These are phyloP conservation scores for Heteronetta atricapilla DNA, from an alignment of 2,113 vertebrate genomes.

Conservation along the genomic window DNA sequence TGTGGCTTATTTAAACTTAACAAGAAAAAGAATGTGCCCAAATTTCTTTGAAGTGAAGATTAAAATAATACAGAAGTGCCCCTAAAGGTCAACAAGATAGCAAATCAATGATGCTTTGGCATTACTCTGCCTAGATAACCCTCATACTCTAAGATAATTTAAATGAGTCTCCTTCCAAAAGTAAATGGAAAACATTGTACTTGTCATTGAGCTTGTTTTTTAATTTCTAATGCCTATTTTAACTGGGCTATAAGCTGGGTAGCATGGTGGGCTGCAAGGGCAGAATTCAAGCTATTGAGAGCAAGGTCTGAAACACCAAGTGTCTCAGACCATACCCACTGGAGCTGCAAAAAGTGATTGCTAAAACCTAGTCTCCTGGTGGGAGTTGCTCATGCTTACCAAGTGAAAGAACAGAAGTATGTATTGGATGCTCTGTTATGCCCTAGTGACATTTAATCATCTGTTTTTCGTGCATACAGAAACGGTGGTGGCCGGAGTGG, in stretches of 20 bases:
- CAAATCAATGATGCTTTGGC: background rate
- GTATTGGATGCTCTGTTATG: background rate
- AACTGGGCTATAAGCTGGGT: background rate
- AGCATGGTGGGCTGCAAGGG: background rate
- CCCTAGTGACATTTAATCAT: background rate
- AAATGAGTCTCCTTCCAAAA: background rate
- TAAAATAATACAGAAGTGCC: background rate
- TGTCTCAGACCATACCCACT: background rate
- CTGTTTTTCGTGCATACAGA: slow-evolving; percentile 68
- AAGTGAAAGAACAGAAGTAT: background rate
- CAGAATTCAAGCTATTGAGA: background rate
- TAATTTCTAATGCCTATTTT: background rate
- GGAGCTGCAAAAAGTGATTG: background rate
- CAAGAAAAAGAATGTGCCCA: background rate
- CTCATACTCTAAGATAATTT: background rate
- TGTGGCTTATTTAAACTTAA: background rate
- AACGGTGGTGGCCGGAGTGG: slow-evolving; percentile 96
- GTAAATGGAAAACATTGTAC: background rate
- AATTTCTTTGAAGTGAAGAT: background rate
- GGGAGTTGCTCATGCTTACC: rapidly evolving
- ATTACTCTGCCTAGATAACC: background rate
- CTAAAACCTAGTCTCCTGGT: background rate
- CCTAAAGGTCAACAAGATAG: background rate
- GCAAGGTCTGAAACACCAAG: background rate
- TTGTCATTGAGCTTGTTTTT: background rate